A percentile compares a stretch with the other conserved stretches of the same genome.
Evolutionary conservation across 2,797 vertebrate species (phyloP).

Genomic region (Schizothorax lantsangensis): DNA sequence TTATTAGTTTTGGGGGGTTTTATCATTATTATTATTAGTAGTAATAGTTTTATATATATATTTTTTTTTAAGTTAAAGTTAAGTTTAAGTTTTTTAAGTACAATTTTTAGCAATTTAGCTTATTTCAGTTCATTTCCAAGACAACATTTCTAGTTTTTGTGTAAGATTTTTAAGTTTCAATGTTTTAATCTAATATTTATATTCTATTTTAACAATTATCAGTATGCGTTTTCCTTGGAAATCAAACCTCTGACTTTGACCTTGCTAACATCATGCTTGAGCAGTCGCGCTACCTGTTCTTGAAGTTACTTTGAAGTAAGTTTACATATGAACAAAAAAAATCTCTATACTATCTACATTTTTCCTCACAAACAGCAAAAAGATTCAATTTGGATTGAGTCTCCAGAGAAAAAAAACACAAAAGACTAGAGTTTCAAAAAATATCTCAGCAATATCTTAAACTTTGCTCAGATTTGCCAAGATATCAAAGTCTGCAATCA

Average conservation of each 20-base stretch:
- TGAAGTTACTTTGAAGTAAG: too few relatives aligned
- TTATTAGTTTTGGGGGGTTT: neutral
- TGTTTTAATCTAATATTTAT: neutral
- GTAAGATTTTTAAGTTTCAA: too few relatives aligned
- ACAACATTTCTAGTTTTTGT: neutral
- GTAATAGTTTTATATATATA: too few relatives aligned
- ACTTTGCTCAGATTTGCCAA: neutral
- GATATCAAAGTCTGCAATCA: neutral
- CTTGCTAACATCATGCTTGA: too few relatives aligned
- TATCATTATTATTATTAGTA: neutral
- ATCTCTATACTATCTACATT: too few relatives aligned
- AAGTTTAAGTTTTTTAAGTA: too few relatives aligned
- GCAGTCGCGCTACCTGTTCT: too few relatives aligned
- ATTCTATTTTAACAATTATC: neutral
- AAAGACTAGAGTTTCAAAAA: neutral
- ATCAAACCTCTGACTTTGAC: neutral
- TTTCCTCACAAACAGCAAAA: neutral
- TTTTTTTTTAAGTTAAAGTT: too few relatives aligned
- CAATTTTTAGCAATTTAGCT: too few relatives aligned
- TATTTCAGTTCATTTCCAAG: neutral
- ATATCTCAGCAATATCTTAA: neutral
- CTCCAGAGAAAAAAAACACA: neutral
- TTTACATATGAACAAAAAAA: too few relatives aligned
- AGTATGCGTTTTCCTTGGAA: neutral
- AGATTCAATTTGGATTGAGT: neutral